Percentiles rank a stretch among this genome's conserved stretches.
Evolutionary conservation across 2,797 vertebrate species (phyloP).

Genomic region (Tympanoctomys barrerae): DNA sequence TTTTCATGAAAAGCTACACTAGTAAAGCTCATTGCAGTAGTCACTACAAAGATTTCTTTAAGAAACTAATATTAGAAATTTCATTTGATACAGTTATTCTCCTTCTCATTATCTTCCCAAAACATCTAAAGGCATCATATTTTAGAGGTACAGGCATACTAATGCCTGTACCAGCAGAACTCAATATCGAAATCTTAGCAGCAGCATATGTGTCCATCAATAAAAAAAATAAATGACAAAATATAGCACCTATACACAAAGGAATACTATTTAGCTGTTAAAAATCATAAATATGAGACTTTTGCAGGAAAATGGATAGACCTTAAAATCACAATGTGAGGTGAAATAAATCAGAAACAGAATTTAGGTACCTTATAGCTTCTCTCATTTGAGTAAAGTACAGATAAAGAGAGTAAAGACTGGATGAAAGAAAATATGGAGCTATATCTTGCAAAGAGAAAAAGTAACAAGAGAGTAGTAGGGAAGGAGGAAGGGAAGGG

Average conservation of each 20-base stretch:
- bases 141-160: too few species aligned
- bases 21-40: background rate
- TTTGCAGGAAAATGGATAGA: background rate
- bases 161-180: background rate
- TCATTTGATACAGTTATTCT: background rate
- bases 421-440: background rate
- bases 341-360: background rate
- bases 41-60: background rate
- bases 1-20: background rate
- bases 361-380: background rate
- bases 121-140: background rate
- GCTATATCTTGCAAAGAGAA: background rate
- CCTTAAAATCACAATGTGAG: background rate
- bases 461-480: background rate
- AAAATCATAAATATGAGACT: background rate
- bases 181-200: background rate
- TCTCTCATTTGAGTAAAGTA: background rate
- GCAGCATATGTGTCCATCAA: background rate
- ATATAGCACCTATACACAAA: background rate
- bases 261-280: background rate
- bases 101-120: background rate
- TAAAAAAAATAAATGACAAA: background rate
- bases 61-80: background rate
- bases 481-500: background rate
- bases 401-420: background rate